Percentiles rank a stretch among this genome's conserved stretches.
These are phyloP conservation scores for Garra rufa DNA, from an alignment of 2,113 vertebrate species.

Conservation along the genomic window DNA sequence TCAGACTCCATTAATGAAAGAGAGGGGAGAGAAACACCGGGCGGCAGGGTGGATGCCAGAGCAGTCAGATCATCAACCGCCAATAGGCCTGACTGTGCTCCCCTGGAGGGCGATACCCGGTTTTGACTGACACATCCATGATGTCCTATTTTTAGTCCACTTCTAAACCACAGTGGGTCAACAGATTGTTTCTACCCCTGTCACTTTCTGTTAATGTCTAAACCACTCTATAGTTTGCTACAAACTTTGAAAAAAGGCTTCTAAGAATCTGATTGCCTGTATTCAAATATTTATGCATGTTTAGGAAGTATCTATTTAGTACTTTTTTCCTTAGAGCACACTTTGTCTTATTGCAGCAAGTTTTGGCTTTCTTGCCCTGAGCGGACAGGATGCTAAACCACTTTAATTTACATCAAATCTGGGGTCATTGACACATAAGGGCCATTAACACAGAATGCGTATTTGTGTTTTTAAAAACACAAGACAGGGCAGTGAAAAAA, in stretches of 20 bases:
- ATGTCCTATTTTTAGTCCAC: conserved; percentile 56
- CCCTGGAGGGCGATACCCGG: conserved; percentile 32
- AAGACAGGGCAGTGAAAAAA: no score
- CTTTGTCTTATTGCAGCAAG: not conserved
- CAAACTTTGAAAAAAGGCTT: not conserved
- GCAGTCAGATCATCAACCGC: conserved; percentile 56
- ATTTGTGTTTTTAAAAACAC: no score
- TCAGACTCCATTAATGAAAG: conserved; percentile 54
- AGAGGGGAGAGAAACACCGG: conserved; percentile 33
- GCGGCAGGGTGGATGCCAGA: conserved; percentile 52
- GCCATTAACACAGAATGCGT: no score
- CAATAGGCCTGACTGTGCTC: conserved; percentile 42
- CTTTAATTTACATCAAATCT: no score
- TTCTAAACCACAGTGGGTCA: conserved; percentile 46
- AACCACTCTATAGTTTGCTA: not conserved
- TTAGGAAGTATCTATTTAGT: not conserved
- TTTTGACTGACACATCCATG: conserved; percentile 48
- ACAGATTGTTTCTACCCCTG: conserved; percentile 18
- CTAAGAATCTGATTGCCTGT: not conserved
- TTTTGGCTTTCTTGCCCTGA: no score
- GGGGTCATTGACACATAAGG: no score
- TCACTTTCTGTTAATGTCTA: conserved; percentile 31
- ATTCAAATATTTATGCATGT: not conserved
- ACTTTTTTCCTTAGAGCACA: not conserved
- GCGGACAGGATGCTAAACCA: no score